A percentile compares a stretch with the other conserved stretches of the same genome.
Conservation (phyloP, 2,888 invertebrate genomes). For the Mellilla xanthometata region DNA sequence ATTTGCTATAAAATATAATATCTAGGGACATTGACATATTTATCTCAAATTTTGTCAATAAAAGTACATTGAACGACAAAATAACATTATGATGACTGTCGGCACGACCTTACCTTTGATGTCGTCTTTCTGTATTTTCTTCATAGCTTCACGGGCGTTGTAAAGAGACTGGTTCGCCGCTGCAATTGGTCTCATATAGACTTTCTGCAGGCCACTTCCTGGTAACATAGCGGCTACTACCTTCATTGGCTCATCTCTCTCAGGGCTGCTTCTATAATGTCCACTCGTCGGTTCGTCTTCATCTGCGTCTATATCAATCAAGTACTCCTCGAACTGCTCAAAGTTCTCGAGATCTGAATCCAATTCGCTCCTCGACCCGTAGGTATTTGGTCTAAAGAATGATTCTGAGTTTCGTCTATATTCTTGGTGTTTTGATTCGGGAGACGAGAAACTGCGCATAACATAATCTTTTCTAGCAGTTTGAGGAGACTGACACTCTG, state of each 20-base stretch:
- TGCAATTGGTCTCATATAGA: slow-evolving; percentile 61
- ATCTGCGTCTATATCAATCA: slow-evolving; percentile 73
- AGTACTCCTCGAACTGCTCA: slow-evolving; percentile 69
- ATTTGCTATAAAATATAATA: no score
- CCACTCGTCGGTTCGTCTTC: slow-evolving; percentile 55
- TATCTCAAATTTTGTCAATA: slow-evolving; percentile 1
- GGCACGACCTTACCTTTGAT: slow-evolving; percentile 47
- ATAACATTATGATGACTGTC: slow-evolving; percentile 1
- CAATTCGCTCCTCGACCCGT: slow-evolving; percentile 64
- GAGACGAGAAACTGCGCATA: slow-evolving; percentile 68
- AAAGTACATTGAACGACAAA: neutral
- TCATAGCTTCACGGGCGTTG: slow-evolving; percentile 52
- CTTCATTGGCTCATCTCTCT: slow-evolving; percentile 61
- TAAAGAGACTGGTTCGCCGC: slow-evolving; percentile 51
- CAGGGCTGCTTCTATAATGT: slow-evolving; percentile 56
- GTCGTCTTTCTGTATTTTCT: slow-evolving; percentile 52
- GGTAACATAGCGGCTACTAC: slow-evolving; percentile 66
- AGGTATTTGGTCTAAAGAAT: slow-evolving; percentile 58
- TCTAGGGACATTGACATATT: neutral
- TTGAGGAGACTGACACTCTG: slow-evolving; percentile 38
- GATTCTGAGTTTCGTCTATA: slow-evolving; percentile 64
- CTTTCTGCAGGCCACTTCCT: slow-evolving; percentile 71
- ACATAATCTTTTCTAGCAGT: slow-evolving; percentile 51
- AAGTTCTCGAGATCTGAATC: slow-evolving; percentile 72
- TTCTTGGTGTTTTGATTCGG: slow-evolving; percentile 61